Conservation (phyloP, 2,888 invertebrate species). For the Ennomos quercinarius region DNA sequence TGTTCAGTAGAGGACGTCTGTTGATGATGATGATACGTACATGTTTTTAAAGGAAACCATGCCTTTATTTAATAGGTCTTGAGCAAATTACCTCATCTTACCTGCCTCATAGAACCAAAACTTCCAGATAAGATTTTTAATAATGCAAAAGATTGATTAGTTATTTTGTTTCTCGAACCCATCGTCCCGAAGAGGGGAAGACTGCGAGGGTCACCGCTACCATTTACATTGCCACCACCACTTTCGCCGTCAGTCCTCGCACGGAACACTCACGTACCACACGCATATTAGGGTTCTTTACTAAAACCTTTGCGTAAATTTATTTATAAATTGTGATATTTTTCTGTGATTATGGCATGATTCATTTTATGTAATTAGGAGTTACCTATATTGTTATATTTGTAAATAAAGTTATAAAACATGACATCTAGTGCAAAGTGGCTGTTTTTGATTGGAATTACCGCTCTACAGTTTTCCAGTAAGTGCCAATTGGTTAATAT, state of each 20-base stretch:
- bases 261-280: conserved; percentile 58
- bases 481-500: conserved; percentile 39
- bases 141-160: too few species aligned
- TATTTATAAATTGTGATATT: conserved; percentile 17
- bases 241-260: conserved; percentile 76
- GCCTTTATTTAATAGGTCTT: too few species aligned
- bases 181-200: conserved; percentile 54
- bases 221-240: conserved; percentile 51
- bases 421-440: conserved; percentile 71
- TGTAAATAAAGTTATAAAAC: conserved; percentile 37
- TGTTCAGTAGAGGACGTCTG: too few species aligned
- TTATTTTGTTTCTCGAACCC: neutral
- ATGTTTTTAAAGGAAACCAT: too few species aligned
- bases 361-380: neutral
- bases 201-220: conserved; percentile 52
- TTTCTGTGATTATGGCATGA: conserved; percentile 27
- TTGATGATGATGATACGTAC: too few species aligned
- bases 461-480: conserved; percentile 70
- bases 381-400: neutral
- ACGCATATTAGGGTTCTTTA: conserved; percentile 47
- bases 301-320: conserved; percentile 17
- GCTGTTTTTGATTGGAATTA: conserved; percentile 73
- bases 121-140: too few species aligned
- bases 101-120: too few species aligned
- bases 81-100: too few species aligned